A percentile compares a stretch with the other conserved stretches of the same genome.
Conservation (phyloP, 2,888 invertebrate species). For the Melikaiella ostensackeni region DNA sequence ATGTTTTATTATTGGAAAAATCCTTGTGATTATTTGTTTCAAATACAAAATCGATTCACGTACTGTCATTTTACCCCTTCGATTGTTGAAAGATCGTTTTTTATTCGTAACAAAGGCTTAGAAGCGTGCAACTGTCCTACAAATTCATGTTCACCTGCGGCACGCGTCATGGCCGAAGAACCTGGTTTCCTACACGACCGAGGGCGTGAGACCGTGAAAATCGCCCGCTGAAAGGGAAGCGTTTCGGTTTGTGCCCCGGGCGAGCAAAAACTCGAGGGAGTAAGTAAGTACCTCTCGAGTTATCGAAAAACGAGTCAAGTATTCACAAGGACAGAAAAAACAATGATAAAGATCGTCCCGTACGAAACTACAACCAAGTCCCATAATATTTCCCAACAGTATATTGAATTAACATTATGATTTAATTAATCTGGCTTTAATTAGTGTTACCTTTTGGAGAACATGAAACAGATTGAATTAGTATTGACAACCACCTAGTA, state of each 20-base stretch:
- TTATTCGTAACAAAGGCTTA: not conserved
- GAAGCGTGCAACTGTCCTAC: not conserved
- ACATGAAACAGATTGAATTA: not conserved
- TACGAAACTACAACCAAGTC: not conserved
- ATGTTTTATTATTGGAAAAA: not conserved
- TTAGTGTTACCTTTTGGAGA: not conserved
- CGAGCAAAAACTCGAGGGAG: slow-evolving; percentile 3
- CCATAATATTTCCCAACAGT: not conserved
- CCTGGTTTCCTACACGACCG: not conserved
- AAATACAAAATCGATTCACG: not conserved
- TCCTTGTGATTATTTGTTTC: not conserved
- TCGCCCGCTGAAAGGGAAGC: not conserved
- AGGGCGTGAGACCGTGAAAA: slow-evolving; percentile 28
- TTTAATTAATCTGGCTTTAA: not conserved
- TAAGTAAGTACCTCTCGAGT: not conserved
- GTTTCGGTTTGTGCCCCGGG: slow-evolving; percentile 9
- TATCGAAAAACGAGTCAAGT: not conserved
- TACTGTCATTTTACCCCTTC: not conserved
- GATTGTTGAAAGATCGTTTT: not conserved
- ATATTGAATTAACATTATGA: not conserved
- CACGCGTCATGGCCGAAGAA: slow-evolving; percentile 21
- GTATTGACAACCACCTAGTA: not conserved
- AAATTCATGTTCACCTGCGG: slow-evolving; percentile 3
- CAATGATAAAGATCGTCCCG: not conserved
- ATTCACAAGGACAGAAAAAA: not conserved